Base-by-base conservation (phyloP, 2,113 vertebrate genomes). In the Epinephelus moara region DNA sequence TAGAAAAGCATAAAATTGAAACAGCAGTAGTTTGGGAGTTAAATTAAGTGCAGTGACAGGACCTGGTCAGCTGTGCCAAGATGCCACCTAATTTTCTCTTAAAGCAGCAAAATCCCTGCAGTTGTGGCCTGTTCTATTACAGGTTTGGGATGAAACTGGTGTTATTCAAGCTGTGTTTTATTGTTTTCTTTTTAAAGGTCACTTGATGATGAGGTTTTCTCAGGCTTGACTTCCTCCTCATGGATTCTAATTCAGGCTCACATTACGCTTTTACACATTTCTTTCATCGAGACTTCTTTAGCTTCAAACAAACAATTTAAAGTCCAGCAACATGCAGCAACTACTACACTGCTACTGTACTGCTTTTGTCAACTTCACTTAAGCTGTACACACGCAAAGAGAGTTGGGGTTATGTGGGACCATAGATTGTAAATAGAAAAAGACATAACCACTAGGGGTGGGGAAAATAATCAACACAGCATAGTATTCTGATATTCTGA, bases 301-400 rank as follows among this genome's bases (percentile, higher is more conserved):
- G 55, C 73, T 86, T 89, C 84, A 89, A 87, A 86, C 70, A 72
- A 53, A 27, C 17, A 55, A 86, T 75, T 60, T 78, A 25, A 69
- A 70, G 37, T 70, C 84, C 78, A 23, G 56, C 17, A 85, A 50
- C 55, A 75, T n/a, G 21, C n/a, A 89, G 57, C 37, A 25, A 23
- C 61, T 53, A 76, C 42, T 4, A 18, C 50, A 23, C 27, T 15
- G 57, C 19, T 25, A 37, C 63, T 68, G 64, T 56, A n/a, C 21
- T 47, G 64, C 64, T 61, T 80, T 72, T 69, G 62, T 63, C 10
- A 11, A 57, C 74, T 49, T 50, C 9, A 23, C 64, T 76, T 33
- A 70, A 70, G 67, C 68, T 55, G 21, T 55, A 4, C 18, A 19
- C 61, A 61, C 17, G n/a, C 4, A 61, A 4, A 49, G 7, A 68